Conservation (phyloP, 2,797 vertebrate species). For the Choloepus didactylus region DNA sequence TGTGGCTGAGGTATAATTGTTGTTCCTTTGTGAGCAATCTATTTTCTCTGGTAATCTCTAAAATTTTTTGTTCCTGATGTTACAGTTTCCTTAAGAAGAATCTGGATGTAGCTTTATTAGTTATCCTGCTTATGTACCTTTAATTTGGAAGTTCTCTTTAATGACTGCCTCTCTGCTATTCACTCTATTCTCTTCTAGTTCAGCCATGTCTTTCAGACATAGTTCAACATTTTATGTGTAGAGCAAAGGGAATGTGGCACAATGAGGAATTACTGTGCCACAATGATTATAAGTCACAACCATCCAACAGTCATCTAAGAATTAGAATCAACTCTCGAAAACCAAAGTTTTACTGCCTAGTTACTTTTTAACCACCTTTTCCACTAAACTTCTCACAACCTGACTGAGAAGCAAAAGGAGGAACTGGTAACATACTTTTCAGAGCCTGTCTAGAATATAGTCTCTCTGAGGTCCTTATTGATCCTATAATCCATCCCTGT, state of each 20-base stretch:
- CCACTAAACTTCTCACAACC: not conserved
- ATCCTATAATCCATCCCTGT: not conserved
- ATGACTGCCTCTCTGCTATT: not conserved
- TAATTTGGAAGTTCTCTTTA: slow-evolving; percentile 41
- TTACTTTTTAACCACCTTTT: not conserved
- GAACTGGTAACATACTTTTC: not conserved
- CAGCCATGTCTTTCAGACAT: not conserved
- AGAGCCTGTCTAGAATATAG: not conserved
- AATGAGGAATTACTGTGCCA: slow-evolving; percentile 14
- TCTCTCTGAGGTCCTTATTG: slow-evolving; percentile 9
- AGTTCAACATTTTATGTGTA: not conserved
- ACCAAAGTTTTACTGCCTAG: slow-evolving; percentile 13
- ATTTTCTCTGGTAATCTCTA: not conserved
- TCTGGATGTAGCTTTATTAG: slow-evolving; percentile 13
- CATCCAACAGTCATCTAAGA: not conserved
- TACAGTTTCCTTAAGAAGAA: not conserved
- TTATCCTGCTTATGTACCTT: not conserved
- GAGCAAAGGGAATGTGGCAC: slow-evolving; percentile 7
- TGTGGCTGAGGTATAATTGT: not conserved
- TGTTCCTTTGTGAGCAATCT: not conserved
- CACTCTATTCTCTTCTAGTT: not conserved
- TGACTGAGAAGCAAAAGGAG: not conserved
- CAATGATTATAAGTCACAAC: not conserved
- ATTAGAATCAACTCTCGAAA: slow-evolving; percentile 15
- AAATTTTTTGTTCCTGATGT: not conserved